Conservation (phyloP, 2,888 invertebrate species). For the Mesopsocus fuscifrons region DNA sequence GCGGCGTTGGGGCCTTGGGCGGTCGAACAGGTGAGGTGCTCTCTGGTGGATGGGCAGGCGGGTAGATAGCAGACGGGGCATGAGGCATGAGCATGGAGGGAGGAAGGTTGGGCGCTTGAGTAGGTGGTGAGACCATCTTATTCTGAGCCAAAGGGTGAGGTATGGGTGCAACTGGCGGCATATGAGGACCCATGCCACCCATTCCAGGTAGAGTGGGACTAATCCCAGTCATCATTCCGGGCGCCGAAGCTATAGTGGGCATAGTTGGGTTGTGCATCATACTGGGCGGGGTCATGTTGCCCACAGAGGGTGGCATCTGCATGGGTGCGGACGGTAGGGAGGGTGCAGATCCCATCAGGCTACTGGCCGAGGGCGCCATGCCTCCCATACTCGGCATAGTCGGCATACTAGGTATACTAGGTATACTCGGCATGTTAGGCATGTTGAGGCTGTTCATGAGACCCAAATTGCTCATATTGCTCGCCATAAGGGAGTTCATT, state of each 20-base stretch:
- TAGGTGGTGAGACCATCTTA: slow-evolving; percentile 15
- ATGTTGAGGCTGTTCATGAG: not conserved
- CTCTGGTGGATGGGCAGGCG: not conserved
- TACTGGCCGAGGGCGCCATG: not conserved
- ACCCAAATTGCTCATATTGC: not conserved
- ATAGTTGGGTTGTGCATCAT: slow-evolving; percentile 5
- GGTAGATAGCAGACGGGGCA: slow-evolving; percentile 4
- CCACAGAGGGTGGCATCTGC: slow-evolving; percentile 2
- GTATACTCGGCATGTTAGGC: slow-evolving; percentile 1
- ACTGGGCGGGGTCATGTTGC: not conserved
- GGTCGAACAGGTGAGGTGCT: not conserved
- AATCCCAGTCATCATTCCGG: not conserved
- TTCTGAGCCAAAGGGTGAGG: not conserved
- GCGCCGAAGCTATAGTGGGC: not conserved
- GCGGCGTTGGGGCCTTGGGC: not conserved
- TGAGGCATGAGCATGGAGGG: slow-evolving; percentile 13
- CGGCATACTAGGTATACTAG: not conserved
- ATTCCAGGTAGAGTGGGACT: not conserved
- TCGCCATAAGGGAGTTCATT: slow-evolving; percentile 4
- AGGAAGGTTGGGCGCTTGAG: slow-evolving; percentile 15
- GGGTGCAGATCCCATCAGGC: not conserved
- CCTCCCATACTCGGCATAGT: slow-evolving; percentile 2
- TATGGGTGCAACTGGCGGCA: not conserved
- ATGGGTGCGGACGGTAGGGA: not conserved
- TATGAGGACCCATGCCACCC: not conserved